phyloP scores from a whole-genome alignment of 1,140 invertebrate species.

The Papilio glaucus region DNA sequence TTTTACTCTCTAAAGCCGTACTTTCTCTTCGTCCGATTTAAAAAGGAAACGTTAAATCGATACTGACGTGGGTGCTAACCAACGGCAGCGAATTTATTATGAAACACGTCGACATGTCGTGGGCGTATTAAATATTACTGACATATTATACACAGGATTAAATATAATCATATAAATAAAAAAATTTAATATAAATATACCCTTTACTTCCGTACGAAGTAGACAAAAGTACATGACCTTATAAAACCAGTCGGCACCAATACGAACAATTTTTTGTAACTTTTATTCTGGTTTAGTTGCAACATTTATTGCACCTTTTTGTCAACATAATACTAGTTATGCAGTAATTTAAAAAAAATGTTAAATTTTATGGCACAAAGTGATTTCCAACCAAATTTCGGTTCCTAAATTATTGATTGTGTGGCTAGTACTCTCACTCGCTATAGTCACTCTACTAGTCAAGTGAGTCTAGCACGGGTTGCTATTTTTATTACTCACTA shows the following conservation, averaged over 20 bases:
- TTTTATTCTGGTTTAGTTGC: background rate
- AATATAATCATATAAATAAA: too few relatives aligned
- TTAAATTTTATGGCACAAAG: background rate
- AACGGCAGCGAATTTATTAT: background rate
- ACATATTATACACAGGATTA: background rate
- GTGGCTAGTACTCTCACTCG: too few relatives aligned
- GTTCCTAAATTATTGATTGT: background rate
- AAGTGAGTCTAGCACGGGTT: too few relatives aligned
- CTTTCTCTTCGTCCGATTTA: conserved; percentile 3
- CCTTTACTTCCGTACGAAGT: conserved; percentile 2
- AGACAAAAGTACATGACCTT: conserved; percentile 17
- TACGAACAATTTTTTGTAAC: background rate
- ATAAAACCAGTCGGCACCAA: background rate
- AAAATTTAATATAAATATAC: too few relatives aligned
- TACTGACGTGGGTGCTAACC: background rate
- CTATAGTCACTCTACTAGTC: too few relatives aligned
- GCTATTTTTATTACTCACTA: too few relatives aligned
- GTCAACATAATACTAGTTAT: background rate
- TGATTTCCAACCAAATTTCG: background rate
- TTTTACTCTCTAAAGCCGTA: conserved; percentile 18
- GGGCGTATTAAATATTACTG: background rate
- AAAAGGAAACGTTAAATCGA: background rate
- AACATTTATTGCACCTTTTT: background rate
- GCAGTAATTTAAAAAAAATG: background rate
- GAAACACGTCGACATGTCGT: background rate